Base-by-base conservation (phyloP, 2,888 invertebrate species). In the Sussaba pulchella region DNA sequence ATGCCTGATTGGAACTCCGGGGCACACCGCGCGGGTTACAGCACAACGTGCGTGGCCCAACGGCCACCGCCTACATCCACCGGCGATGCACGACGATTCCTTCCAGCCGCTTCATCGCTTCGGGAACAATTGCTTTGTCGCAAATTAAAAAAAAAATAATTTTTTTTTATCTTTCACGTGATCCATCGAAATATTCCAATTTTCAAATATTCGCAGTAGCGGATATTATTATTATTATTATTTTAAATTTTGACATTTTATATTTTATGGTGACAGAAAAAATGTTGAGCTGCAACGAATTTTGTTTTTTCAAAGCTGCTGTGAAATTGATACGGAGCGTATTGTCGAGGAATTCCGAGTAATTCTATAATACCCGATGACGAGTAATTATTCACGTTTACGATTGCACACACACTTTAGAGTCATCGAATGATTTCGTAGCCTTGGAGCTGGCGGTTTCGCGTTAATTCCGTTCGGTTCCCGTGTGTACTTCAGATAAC, bases 1-100 rank as follows among this genome's bases (percentile, higher is more conserved):
- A 89, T 88, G 87, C 86, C 87, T 90, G 90, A 90, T 90, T 90
- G 89, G 88, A 90, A 88, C 87, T 86, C 86, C 79, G 84, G 85
- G 84, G 31, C 6, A 6, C 31, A 31, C 31, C 64, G 69, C 61
- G 70, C 50, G 63, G 50, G 50, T 74, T 54, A 12, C 21, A 70
- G 43, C 59, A n/a, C n/a, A 64, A 39, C 73, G 54, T 74, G 79
- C 64, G 70, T 79, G 74, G 52, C 63, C 72, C 72, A n/a, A 63
- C 72, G 52, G 57, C 45, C 69, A 31, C 54, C 69, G 69, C 69
- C 69, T 70, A 70, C 69, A 43, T 45, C 50, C 69, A 36, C 36
- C n/a, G n/a, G n/a, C n/a, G 10, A 14, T 24, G 31, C 19, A 21
- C 47, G n/a, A 4, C 36, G 14, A n/a, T n/a, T 41, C 26, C 41